phyloP scores from a whole-genome alignment of 1,140 invertebrate species.

The Neocloeon triangulifer region DNA sequence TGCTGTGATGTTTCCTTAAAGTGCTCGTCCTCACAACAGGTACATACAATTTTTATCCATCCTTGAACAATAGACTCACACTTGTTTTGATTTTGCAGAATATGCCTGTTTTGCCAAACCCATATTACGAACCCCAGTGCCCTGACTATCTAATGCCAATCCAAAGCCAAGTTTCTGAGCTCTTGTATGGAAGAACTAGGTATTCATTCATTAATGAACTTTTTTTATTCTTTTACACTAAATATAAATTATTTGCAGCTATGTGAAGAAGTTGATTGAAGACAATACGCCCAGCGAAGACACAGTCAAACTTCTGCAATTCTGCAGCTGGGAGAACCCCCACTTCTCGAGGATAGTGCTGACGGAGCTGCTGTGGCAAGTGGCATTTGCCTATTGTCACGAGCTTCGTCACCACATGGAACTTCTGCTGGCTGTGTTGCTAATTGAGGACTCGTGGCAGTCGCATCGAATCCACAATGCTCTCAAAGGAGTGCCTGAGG shows the following conservation, averaged over 20 bases:
- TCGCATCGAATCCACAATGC: slow-evolving; percentile 79
- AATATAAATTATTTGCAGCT: too few species aligned
- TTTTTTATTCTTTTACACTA: too few species aligned
- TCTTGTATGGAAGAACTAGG: slow-evolving; percentile 58
- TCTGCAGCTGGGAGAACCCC: slow-evolving; percentile 91
- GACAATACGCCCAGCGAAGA: slow-evolving; percentile 82
- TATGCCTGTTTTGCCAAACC: slow-evolving; percentile 47
- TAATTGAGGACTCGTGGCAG: slow-evolving; percentile 92
- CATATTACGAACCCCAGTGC: slow-evolving; percentile 44
- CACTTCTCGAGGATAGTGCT: slow-evolving; percentile 72
- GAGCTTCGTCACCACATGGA: slow-evolving; percentile 83
- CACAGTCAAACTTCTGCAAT: slow-evolving; percentile 68
- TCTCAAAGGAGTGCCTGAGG: slow-evolving; percentile 73
- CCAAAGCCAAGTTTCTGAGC: slow-evolving; percentile 50
- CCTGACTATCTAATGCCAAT: slow-evolving; percentile 50
- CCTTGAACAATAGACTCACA: background rate
- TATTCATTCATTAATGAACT: too few species aligned
- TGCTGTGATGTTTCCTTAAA: slow-evolving; percentile 78
- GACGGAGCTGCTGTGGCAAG: slow-evolving; percentile 78
- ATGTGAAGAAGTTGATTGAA: slow-evolving; percentile 89
- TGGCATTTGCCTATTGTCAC: slow-evolving; percentile 85
- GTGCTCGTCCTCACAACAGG: slow-evolving; percentile 39
- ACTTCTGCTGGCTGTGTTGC: slow-evolving; percentile 59
- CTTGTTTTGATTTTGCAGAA: slow-evolving; percentile 13
- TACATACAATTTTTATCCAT: slow-evolving; percentile 15